A percentile compares a stretch with the other conserved stretches of the same genome.
phyloP scores from a whole-genome alignment of 2,888 invertebrate species.

The Sturmia bella region DNA sequence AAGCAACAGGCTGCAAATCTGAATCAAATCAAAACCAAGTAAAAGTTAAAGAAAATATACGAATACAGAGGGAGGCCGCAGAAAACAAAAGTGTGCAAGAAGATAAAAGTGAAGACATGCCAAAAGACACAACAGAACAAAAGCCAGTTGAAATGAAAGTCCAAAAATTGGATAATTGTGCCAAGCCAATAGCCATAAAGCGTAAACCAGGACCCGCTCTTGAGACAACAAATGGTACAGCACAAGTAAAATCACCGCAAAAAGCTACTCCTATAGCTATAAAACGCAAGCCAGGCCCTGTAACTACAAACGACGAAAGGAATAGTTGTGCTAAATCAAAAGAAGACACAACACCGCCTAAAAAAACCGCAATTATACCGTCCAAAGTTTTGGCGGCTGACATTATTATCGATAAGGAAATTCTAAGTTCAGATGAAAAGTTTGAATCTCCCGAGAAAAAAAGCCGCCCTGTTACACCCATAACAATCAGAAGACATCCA shows the following conservation, averaged over 20 bases:
- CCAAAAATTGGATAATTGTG: neutral
- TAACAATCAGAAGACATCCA: constrained; percentile 79
- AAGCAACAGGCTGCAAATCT: neutral
- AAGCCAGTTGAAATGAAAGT: constrained; percentile 32
- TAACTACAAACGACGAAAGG: neutral
- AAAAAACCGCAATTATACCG: constrained; percentile 20
- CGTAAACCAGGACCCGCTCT: neutral
- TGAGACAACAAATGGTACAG: neutral
- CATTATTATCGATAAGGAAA: constrained; percentile 77
- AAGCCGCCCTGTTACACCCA: constrained; percentile 79
- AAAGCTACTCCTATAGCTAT: constrained; percentile 22
- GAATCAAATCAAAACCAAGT: neutral
- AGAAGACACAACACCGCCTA: constrained; percentile 37
- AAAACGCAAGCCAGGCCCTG: constrained; percentile 36
- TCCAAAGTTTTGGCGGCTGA: constrained; percentile 71
- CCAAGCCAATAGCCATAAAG: constrained; percentile 55
- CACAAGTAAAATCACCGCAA: constrained; percentile 9
- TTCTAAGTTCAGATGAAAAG: constrained; percentile 80
- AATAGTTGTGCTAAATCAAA: neutral
- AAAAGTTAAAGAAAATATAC: neutral
- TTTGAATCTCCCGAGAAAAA: constrained; percentile 80
- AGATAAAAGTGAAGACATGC: neutral
- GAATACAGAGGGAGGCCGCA: neutral
- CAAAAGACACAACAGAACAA: constrained; percentile 33
- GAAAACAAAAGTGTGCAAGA: neutral